Evolutionary conservation across 2,888 invertebrate species (phyloP).

Genomic region (Netelia virgata): DNA sequence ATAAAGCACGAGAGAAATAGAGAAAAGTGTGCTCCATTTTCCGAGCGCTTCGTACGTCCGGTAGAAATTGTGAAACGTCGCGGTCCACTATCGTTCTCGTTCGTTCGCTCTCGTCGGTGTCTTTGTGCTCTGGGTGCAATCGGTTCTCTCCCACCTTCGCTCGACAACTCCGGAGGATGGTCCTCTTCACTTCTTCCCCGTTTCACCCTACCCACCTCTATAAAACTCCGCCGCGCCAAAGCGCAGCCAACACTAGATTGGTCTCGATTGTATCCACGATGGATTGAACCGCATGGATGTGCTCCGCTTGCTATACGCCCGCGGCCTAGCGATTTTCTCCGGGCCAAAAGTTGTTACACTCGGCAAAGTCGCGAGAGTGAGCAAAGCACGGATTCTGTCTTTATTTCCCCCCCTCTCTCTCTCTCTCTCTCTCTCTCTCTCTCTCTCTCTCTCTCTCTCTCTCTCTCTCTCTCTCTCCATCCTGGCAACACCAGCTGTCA

Average conservation of each 20-base stretch:
- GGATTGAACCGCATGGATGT: constrained; percentile 42
- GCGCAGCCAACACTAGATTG: constrained; percentile 50
- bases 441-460: no score
- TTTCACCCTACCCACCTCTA: not conserved
- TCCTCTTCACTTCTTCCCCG: constrained; percentile 13
- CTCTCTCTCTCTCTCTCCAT: not conserved
- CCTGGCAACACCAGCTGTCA: constrained; percentile 29
- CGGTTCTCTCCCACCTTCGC: constrained; percentile 9
- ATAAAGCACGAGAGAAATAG: constrained; percentile 3
- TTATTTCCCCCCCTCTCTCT: no score
- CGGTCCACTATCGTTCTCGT: constrained; percentile 54
- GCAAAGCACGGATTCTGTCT: constrained; percentile 6
- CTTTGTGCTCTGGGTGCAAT: constrained; percentile 50
- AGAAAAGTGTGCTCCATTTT: constrained; percentile 18
- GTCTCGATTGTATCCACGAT: constrained; percentile 54
- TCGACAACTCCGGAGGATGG: not conserved
- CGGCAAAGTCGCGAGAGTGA: constrained; percentile 18
- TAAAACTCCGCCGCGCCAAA: constrained; percentile 24
- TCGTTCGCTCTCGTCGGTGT: constrained; percentile 27
- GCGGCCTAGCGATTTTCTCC: constrained; percentile 36
- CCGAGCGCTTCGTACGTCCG: constrained; percentile 56
- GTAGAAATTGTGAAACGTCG: constrained; percentile 71
- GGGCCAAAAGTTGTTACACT: constrained; percentile 33
- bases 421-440: no score
- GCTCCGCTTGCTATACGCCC: constrained; percentile 1